phyloP scores from a whole-genome alignment of 2,797 vertebrate genomes.

The Mallotus villosus region DNA sequence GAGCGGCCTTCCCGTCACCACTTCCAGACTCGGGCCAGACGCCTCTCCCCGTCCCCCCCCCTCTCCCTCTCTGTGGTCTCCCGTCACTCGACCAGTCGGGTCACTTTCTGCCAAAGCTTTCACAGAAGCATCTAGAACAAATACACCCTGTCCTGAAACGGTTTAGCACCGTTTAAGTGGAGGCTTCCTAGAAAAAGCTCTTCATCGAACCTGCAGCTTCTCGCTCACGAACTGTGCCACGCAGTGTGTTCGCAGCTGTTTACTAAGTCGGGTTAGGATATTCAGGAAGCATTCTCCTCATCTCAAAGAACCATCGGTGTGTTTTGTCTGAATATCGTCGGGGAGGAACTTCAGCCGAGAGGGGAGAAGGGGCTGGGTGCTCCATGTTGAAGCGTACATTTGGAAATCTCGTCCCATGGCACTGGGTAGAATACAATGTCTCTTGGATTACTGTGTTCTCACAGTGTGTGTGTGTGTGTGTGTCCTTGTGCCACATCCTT shows the following conservation, averaged over 20 bases:
- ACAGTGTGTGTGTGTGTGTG: slow-evolving; percentile 19
- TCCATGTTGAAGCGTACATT: slow-evolving; percentile 16
- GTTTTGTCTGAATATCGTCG: too few species aligned
- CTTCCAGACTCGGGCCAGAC: slow-evolving; percentile 42
- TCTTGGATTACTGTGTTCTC: not conserved
- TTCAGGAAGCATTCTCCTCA: too few species aligned
- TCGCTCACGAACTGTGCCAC: not conserved
- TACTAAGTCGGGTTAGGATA: too few species aligned
- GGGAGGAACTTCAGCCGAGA: too few species aligned
- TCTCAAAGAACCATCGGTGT: too few species aligned
- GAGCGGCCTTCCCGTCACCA: not conserved
- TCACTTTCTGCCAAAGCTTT: slow-evolving; percentile 36
- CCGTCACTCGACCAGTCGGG: slow-evolving; percentile 49
- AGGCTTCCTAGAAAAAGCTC: not conserved
- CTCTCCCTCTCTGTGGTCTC: not conserved
- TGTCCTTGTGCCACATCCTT: slow-evolving; percentile 11
- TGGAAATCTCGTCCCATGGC: slow-evolving; percentile 38
- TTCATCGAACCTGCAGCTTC: slow-evolving; percentile 43
- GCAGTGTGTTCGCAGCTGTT: too few species aligned
- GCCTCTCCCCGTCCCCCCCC: too few species aligned
- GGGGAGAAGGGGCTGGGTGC: not conserved
- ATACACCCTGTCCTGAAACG: slow-evolving; percentile 25
- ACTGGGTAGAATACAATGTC: slow-evolving; percentile 31
- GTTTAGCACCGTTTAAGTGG: slow-evolving; percentile 28
- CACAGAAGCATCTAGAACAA: slow-evolving; percentile 16